These are phyloP conservation scores for Plectropomus leopardus DNA, from an alignment of 2,113 vertebrate genomes.

Conservation along the genomic window DNA sequence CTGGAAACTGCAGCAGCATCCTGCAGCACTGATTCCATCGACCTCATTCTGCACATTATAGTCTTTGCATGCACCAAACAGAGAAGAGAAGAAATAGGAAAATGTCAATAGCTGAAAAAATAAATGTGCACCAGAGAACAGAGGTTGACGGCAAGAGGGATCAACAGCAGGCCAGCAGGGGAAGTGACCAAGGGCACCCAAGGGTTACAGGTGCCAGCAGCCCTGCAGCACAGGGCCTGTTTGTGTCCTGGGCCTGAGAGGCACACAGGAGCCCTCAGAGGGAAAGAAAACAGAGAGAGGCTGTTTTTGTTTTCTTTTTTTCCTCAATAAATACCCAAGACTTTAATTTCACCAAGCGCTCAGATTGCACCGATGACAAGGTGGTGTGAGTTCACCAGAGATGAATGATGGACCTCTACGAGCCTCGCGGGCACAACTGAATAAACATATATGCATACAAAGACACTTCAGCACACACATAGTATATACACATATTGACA, in stretches of 20 bases:
- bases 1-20: not conserved
- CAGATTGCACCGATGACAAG: conserved; percentile 56
- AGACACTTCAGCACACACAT: not conserved
- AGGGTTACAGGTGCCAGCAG: conserved; percentile 44
- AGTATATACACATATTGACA: too few relatives aligned
- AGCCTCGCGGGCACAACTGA: not conserved
- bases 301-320: conserved; percentile 53
- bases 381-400: conserved; percentile 15
- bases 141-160: not conserved
- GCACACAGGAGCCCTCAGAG: conserved; percentile 39
- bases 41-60: not conserved
- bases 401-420: conserved; percentile 7
- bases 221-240: conserved; percentile 48
- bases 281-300: conserved; percentile 47
- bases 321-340: conserved; percentile 50
- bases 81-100: not conserved
- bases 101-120: not conserved
- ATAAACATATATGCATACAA: not conserved
- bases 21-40: not conserved
- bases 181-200: conserved; percentile 46
- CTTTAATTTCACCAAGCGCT: conserved; percentile 58
- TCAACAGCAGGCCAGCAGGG: conserved; percentile 29
- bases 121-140: not conserved
- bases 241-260: conserved; percentile 55
- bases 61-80: not conserved